Conservation (phyloP, 2,888 invertebrate genomes). For the Latrodectus elegans region DNA sequence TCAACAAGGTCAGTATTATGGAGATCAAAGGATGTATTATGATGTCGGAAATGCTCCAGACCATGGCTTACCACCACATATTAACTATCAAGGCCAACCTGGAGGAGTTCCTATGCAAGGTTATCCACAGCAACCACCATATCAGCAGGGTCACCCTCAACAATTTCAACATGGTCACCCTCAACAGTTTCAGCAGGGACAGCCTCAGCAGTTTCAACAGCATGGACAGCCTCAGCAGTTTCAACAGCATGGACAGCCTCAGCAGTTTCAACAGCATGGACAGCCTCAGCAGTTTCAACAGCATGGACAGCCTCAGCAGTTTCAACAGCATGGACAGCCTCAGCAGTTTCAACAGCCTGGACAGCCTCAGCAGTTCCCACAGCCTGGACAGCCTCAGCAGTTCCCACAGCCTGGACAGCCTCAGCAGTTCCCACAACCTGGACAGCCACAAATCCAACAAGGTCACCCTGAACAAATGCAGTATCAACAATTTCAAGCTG, state of each 20-base stretch:
- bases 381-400: constrained; percentile 70
- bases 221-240: constrained; percentile 71
- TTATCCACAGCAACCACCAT: constrained; percentile 33
- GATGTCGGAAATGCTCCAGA: constrained; percentile 34
- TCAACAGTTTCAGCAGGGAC: constrained; percentile 71
- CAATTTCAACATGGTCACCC: constrained; percentile 72
- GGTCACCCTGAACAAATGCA: constrained; percentile 73
- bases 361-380: constrained; percentile 57
- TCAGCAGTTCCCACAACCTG: constrained; percentile 35
- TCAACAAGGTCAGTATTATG: constrained; percentile 42
- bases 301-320: constrained; percentile 72
- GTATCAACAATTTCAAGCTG: constrained; percentile 41
- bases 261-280: constrained; percentile 72
- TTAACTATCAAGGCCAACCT: constrained; percentile 50
- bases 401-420: constrained; percentile 56
- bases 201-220: constrained; percentile 71
- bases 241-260: constrained; percentile 72
- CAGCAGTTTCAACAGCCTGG: constrained; percentile 60
- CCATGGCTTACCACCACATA: constrained; percentile 67
- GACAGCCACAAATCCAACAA: constrained; percentile 72
- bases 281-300: constrained; percentile 71
- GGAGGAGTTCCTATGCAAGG: constrained; percentile 45
- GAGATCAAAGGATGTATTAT: constrained; percentile 60
- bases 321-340: constrained; percentile 72
- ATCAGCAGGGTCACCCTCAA: constrained; percentile 70